phyloP scores from a whole-genome alignment of 2,888 invertebrate genomes.

The Andrena flavipes region DNA sequence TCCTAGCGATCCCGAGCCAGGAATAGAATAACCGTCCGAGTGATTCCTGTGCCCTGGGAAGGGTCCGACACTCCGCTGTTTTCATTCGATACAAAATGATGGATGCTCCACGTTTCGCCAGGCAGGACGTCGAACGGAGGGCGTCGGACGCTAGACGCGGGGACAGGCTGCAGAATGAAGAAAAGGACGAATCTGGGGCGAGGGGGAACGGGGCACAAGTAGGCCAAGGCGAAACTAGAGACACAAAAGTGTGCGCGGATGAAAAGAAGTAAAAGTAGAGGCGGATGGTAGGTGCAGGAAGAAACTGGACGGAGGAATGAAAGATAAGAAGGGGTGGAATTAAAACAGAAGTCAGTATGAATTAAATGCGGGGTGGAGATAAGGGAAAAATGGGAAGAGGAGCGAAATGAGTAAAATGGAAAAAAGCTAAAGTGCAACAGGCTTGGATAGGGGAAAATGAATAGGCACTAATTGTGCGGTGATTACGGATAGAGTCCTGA shows the following conservation, averaged over 20 bases:
- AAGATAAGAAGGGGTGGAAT: neutral
- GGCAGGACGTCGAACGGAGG: neutral
- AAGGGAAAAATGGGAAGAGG: neutral
- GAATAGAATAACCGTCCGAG: slow-evolving; percentile 5
- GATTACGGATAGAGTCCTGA: neutral
- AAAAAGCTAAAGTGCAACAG: neutral
- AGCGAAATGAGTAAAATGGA: neutral
- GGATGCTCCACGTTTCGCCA: slow-evolving; percentile 27
- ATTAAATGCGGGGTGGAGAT: neutral
- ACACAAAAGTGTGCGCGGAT: neutral
- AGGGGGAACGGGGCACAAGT: neutral
- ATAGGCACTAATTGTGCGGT: neutral
- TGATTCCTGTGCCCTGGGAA: slow-evolving; percentile 23
- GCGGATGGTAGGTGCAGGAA: neutral
- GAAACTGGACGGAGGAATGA: too few species aligned
- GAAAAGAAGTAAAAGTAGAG: neutral
- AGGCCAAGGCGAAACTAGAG: neutral
- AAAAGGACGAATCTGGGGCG: neutral
- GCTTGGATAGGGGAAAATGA: neutral
- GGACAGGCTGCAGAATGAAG: neutral
- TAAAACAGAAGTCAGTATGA: neutral
- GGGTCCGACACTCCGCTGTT: slow-evolving; percentile 17
- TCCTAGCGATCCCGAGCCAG: neutral
- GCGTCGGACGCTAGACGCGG: neutral
- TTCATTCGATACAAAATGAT: slow-evolving; percentile 46